Evolutionary conservation across 2,888 invertebrate genomes (phyloP), one percentile per base, ranked within the genome.

Genomic region (Strigamia transsilvanica): DNA sequence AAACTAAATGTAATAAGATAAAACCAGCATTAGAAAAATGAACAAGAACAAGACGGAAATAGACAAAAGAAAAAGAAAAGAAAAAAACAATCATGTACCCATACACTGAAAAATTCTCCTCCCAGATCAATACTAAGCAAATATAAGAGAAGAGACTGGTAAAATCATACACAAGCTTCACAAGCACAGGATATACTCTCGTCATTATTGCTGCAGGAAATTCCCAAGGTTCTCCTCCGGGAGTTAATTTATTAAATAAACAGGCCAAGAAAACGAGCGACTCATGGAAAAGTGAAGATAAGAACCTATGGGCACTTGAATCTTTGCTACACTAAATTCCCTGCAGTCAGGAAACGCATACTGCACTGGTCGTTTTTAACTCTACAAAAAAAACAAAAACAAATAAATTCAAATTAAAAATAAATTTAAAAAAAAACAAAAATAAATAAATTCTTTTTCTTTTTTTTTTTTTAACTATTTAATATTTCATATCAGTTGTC

Each of bases 171-270:
- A n/a, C 51, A 51, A 51, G 51, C 51, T 51, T 51, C 18, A n/a
- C 51, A n/a, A 51, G 51, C 51, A 51, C 51, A 6, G 51, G 51
- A 51, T 51, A 51, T 51, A 51, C 51, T 51, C 18, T 51, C 51
- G 18, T n/a, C 51, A 51, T 51, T 51, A 51, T 51, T 51, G 51
- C 51, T 51, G 51, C n/a, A 51, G 51, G n/a, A 51, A 51, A 51
- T 51, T 51, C 51, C 51, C 51, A 13, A 51, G 18, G n/a, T 51
- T 51, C 51, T 51, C 51, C 51, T 51, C 51, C 7, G 51, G 51
- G 51, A 51, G 51, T 51, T 51, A 51, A 51, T 51, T 51, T 51
- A 51, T 51, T 51, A 51, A 51, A 51, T 51, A 51, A 51, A 51
- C 51, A 51, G 51, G 51, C 51, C 51, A 51, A 51, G 51, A 51